Percentiles rank a stretch among this genome's conserved stretches.
Conservation (phyloP, 2,797 vertebrate species). For the Coregonus suidteri region DNA sequence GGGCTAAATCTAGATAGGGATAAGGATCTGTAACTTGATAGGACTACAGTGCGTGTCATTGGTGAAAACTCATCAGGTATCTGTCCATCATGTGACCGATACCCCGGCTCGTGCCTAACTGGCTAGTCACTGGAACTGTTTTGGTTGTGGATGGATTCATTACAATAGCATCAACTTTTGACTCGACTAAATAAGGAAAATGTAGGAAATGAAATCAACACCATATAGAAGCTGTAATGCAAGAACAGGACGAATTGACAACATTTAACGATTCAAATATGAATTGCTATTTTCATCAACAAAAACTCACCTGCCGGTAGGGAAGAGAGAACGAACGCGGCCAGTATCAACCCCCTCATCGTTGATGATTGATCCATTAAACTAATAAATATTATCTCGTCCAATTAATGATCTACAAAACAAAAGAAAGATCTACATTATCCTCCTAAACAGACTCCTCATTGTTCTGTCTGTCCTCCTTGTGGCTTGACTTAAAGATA, state of each 20-base stretch:
- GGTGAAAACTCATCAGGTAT: slow-evolving; percentile 4
- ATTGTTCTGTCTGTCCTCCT: neutral
- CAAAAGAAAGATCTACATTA: neutral
- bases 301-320: slow-evolving; percentile 62
- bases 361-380: slow-evolving; percentile 8
- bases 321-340: slow-evolving; percentile 45
- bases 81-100: slow-evolving; percentile 61
- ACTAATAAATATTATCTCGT: neutral
- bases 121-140: neutral
- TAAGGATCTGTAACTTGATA: neutral
- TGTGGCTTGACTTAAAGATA: neutral
- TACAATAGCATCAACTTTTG: neutral
- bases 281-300: neutral
- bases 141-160: neutral
- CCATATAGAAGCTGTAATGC: neutral
- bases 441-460: too few species aligned
- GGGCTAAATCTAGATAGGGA: neutral
- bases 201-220: neutral
- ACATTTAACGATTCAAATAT: neutral
- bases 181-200: neutral
- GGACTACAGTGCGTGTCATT: neutral
- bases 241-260: neutral
- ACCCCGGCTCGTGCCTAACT: slow-evolving; percentile 26
- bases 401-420: neutral
- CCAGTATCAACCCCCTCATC: slow-evolving; percentile 54